Evolutionary conservation across 2,888 invertebrate species (phyloP).

Genomic region (Amphipyra berbera): DNA sequence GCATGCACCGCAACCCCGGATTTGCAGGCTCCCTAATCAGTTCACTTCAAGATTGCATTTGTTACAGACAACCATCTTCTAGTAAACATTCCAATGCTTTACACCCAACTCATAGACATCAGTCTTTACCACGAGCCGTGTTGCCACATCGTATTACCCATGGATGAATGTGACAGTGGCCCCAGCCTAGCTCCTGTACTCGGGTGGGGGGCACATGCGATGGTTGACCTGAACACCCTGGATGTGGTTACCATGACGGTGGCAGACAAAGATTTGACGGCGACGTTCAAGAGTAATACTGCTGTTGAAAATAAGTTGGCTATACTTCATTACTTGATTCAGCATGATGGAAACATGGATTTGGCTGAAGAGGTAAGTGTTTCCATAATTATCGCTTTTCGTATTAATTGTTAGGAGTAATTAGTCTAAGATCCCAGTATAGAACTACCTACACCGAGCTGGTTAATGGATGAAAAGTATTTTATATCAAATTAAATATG

Average conservation of each 20-base stretch:
- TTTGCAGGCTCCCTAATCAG: too few relatives aligned
- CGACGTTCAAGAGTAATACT: slow-evolving; percentile 92
- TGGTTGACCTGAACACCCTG: slow-evolving; percentile 92
- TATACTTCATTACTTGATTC: slow-evolving; percentile 95
- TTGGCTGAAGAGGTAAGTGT: slow-evolving; percentile 92
- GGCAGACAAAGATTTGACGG: slow-evolving; percentile 91
- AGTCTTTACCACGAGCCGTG: slow-evolving; percentile 95
- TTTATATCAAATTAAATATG: too few relatives aligned
- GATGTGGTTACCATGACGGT: slow-evolving; percentile 92
- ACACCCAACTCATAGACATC: slow-evolving; percentile 96
- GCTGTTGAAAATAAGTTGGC: slow-evolving; percentile 93
- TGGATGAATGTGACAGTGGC: slow-evolving; percentile 88
- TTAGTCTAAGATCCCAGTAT: too few relatives aligned
- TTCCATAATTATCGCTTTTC: not conserved
- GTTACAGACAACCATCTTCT: slow-evolving; percentile 93
- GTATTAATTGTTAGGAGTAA: too few relatives aligned
- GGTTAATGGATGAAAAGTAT: too few relatives aligned
- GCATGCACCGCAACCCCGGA: too few relatives aligned
- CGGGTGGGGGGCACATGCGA: slow-evolving; percentile 87
- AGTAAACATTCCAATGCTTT: slow-evolving; percentile 95
- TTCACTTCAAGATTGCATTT: too few relatives aligned
- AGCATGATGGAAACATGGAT: slow-evolving; percentile 94
- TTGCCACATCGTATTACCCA: slow-evolving; percentile 93
- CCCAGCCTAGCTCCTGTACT: slow-evolving; percentile 92
- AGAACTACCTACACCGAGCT: too few relatives aligned